Base-by-base conservation (phyloP, 2,888 invertebrate genomes). In the Phoenoteleia sp. region DNA sequence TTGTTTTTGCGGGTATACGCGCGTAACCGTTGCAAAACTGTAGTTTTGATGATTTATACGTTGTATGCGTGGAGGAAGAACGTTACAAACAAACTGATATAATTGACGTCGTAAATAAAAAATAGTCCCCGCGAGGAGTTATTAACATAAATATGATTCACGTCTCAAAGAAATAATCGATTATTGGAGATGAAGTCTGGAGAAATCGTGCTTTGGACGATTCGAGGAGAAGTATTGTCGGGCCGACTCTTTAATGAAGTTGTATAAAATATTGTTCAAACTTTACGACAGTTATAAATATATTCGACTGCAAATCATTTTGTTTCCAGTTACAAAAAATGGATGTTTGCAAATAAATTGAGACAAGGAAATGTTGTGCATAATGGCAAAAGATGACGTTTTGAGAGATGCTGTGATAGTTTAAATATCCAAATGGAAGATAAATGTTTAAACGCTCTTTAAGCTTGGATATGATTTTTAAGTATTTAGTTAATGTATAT, bases 91-190 rank as follows among this genome's bases (percentile, higher is more conserved):
- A 69, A 79, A 79, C 79, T 62, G 54, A 54, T 71, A 71, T 79
- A 79, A 79, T 79, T 71, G 79, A 71, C 54, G 79, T 71, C 79
- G 25, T 79, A 79, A 79, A 79, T 79, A 79, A 79, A 71, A 79
- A 79, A 79, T 77, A 60, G 62, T 77, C 77, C 67, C 67, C 67
- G 77, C 77, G 60, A 67, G 67, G 58, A 76, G 45, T 58, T 76
- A 66, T 76, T 76, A 76, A 76, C 76, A 76, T 76, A 76, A 76
- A 76, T 66, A 76, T 76, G 66, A 76, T 76, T 76, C 49, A 76
- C 67, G 58, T 76, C 56, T 15, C 47, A 49, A 76, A 58, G 42
- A 56, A 66, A 67, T 76, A 76, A 76, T 76, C 76, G 76, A 76
- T 36, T 67, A 58, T 67, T 56, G 56, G 27, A 75, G 42, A 64